Conservation (phyloP, 2,888 invertebrate genomes). For the Diaphora mendica region DNA sequence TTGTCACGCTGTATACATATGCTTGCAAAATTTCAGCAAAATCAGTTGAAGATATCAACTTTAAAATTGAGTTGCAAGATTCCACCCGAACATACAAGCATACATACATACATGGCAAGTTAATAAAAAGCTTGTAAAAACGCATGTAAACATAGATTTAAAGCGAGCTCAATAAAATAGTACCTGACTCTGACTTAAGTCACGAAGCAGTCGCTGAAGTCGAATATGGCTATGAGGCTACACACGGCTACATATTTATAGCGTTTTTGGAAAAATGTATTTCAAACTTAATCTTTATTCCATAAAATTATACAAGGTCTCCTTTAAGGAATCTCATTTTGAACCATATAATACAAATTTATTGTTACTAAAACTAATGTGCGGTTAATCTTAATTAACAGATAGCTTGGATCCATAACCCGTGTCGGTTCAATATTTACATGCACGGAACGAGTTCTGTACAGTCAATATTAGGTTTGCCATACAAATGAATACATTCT, state of each 20-base stretch:
- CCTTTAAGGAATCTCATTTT: neutral
- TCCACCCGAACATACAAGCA: too few relatives aligned
- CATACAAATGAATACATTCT: constrained; percentile 86
- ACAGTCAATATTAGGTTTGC: constrained; percentile 81
- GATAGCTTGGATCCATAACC: constrained; percentile 59
- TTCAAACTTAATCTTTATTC: neutral
- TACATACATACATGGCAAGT: too few relatives aligned
- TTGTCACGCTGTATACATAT: too few relatives aligned
- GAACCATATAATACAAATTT: neutral
- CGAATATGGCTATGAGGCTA: too few relatives aligned
- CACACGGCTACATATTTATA: neutral
- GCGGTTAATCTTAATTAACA: constrained; percentile 67
- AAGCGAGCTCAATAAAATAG: too few relatives aligned
- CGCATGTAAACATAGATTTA: too few relatives aligned
- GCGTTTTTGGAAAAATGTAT: neutral
- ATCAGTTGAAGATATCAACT: too few relatives aligned
- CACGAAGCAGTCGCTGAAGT: too few relatives aligned
- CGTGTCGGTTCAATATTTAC: constrained; percentile 70
- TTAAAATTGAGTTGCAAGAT: too few relatives aligned
- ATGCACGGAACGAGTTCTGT: constrained; percentile 78
- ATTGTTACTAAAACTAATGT: constrained; percentile 33
- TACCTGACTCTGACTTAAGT: too few relatives aligned
- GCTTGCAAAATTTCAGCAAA: too few relatives aligned
- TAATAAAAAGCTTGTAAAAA: too few relatives aligned
- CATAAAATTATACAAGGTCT: neutral